Base-by-base conservation (phyloP, 2,797 vertebrate species). In the Dallia pectoralis region DNA sequence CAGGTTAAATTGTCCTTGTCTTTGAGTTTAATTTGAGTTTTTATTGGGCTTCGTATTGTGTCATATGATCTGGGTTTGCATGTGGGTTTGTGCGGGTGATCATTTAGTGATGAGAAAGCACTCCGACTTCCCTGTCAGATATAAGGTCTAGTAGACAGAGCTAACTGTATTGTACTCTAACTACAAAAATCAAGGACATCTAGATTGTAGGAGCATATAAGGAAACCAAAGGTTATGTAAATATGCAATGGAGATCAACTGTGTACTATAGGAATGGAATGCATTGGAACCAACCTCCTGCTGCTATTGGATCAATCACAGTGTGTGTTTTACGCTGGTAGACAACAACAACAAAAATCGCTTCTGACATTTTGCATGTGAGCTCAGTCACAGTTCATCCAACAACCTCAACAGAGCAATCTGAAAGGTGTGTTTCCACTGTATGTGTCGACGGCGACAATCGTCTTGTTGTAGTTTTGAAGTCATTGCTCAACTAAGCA, bases 401-500 rank as follows among this genome's bases (percentile, higher is more conserved):
- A 29, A 68, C 67, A 48, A 8, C 27, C 22, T 68, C 44, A 44
- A 68, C 44, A 68, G 15, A 16, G 16, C 16, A 65, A 73, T 33
- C 18, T 63, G 33, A 76, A 51, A 33, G 4, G 15, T 16, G 66
- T 81, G 79, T 84, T 84, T 84, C 75, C 33, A 74, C 32, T 77
- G 73, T 70, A 33, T 67, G 69, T 15, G 69, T 75, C 74, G 62
- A 67, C 69, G 53, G 77, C 84, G 71, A 76, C 79, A 74, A 79
- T 70, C 48, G 44, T 56, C 51, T 49, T 3, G 4, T 62, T 8
- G 77, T 78, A 76, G 70, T 71, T 72, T 19, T 9, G 19, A 16
- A 56, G 53, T 56, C 22, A 4, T 25, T 25, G 53, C 53, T 56
- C 53, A 56, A 76, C 67, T 15, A 5, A 53, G 33, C 63, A 9